These are phyloP conservation scores for Cephus rjabovi DNA, from an alignment of 2,888 invertebrate genomes.

Conservation along the genomic window DNA sequence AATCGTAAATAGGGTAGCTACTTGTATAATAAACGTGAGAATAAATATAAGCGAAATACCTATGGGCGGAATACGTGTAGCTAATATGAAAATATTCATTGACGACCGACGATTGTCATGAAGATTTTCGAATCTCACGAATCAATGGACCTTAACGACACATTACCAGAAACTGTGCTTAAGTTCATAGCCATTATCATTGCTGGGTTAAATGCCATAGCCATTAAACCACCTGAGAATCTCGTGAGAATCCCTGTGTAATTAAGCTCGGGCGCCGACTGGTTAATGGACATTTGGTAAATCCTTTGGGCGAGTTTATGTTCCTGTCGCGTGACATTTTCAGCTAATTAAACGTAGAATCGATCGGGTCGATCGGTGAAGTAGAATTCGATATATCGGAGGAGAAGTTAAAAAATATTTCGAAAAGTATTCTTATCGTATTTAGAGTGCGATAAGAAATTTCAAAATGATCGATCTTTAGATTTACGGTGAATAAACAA, in stretches of 20 bases:
- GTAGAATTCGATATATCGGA: not conserved
- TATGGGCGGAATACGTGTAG: not conserved
- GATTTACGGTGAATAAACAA: not conserved
- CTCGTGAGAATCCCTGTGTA: not conserved
- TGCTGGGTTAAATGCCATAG: not conserved
- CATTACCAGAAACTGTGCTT: not conserved
- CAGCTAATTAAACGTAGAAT: not conserved
- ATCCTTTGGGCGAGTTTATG: not conserved
- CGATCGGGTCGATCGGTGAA: not conserved
- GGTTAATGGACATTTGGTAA: not conserved
- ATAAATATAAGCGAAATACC: conserved; percentile 8
- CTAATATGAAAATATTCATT: not conserved
- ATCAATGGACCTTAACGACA: not conserved
- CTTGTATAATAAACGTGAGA: not conserved
- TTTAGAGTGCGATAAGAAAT: not conserved
- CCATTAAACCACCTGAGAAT: not conserved
- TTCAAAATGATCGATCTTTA: not conserved
- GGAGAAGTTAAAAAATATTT: not conserved
- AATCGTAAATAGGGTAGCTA: conserved; percentile 36
- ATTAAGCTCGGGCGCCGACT: not conserved
- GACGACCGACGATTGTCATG: not conserved
- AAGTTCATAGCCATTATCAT: not conserved
- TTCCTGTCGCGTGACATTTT: not conserved
- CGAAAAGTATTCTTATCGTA: not conserved
- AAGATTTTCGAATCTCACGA: not conserved